These are phyloP conservation scores for Drosophila trichaetosa DNA, from an alignment of 2,888 invertebrate genomes.

Conservation along the genomic window DNA sequence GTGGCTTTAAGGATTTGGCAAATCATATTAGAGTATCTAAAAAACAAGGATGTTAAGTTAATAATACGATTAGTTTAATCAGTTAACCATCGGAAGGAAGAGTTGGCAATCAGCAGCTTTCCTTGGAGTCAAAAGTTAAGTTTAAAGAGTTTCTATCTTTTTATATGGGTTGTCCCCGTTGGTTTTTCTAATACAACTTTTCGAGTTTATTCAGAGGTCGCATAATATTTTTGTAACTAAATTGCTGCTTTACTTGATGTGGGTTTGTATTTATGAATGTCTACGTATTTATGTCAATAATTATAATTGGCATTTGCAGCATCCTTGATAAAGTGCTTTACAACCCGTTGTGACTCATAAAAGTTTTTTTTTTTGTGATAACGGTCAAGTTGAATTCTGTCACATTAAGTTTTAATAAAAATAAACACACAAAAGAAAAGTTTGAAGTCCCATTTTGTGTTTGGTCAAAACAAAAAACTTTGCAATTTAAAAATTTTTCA, in stretches of 20 bases:
- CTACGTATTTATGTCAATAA: conserved; percentile 53
- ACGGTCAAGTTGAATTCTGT: conserved; percentile 63
- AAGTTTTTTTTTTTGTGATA: conserved; percentile 45
- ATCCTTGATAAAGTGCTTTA: conserved; percentile 23
- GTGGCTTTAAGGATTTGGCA: background rate
- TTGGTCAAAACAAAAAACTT: conserved; percentile 26
- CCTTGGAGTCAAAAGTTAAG: background rate
- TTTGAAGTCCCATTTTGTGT: conserved; percentile 4
- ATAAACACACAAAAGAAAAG: conserved; percentile 17
- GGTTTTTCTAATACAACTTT: background rate
- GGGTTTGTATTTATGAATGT: conserved; percentile 43
- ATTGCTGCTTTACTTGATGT: conserved; percentile 47
- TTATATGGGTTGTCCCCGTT: background rate
- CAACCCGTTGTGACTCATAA: conserved; percentile 43
- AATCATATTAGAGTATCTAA: too few species aligned
- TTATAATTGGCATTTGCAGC: conserved; percentile 71
- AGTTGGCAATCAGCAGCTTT: background rate
- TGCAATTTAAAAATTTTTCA: conserved; percentile 16
- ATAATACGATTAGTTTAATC: background rate
- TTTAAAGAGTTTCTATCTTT: background rate
- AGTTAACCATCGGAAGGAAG: background rate
- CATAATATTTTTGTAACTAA: background rate
- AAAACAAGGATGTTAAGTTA: background rate
- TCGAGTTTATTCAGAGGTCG: background rate
- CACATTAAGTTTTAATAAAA: conserved; percentile 48